phyloP scores from a whole-genome alignment of 2,888 invertebrate genomes.

The Cetonia aurata region DNA sequence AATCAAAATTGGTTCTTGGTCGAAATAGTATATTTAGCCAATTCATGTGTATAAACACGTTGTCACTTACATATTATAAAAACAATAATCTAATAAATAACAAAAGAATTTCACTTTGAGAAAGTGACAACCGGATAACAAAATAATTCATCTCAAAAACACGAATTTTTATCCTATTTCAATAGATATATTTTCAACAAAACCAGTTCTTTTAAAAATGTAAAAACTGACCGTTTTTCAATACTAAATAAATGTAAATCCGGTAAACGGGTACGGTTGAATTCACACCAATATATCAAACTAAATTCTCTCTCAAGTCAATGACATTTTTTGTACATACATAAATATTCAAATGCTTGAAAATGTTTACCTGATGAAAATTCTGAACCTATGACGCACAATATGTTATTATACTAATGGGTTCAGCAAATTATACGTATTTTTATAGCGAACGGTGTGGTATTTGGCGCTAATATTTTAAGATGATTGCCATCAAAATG shows the following conservation, averaged over 20 bases:
- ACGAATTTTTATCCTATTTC: not conserved
- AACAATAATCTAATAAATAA: conserved; percentile 27
- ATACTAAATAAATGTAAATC: conserved; percentile 27
- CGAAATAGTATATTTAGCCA: not conserved
- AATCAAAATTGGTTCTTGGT: not conserved
- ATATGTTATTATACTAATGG: no score
- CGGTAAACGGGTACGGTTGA: not conserved
- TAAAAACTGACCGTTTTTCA: not conserved
- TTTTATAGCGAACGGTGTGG: not conserved
- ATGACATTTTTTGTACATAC: conserved; percentile 19
- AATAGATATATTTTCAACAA: not conserved
- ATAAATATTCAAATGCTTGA: conserved; percentile 1
- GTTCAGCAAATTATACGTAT: not conserved
- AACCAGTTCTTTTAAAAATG: conserved; percentile 5
- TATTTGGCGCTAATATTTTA: conserved; percentile 13
- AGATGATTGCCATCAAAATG: not conserved
- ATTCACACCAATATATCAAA: not conserved
- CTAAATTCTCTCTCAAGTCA: conserved; percentile 14
- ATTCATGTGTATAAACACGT: not conserved
- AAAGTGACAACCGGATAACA: conserved; percentile 25
- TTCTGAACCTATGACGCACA: not conserved
- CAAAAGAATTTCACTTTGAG: conserved; percentile 39
- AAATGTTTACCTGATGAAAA: not conserved
- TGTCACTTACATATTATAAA: conserved; percentile 17
- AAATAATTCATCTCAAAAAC: conserved; percentile 34